These are phyloP conservation scores for Drosophila pandora DNA, from an alignment of 1,140 invertebrate species.

Conservation along the genomic window DNA sequence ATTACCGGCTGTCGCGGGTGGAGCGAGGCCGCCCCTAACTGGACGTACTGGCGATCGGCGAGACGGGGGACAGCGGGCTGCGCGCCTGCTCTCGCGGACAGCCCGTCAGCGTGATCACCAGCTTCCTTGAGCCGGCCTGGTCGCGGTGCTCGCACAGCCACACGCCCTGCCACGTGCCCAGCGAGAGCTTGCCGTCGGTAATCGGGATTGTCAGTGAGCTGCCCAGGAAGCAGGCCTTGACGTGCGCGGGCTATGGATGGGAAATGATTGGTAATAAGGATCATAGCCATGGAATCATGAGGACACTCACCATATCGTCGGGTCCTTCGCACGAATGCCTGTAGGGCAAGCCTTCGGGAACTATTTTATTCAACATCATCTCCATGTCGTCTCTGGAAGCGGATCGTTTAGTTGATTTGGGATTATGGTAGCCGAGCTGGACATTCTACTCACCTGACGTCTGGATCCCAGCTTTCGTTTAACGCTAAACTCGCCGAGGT, in stretches of 20 bases:
- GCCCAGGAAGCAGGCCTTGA: conserved; percentile 98
- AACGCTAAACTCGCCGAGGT: conserved; percentile 98
- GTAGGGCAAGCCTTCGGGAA: conserved; percentile 97
- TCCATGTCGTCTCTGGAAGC: conserved; percentile 94
- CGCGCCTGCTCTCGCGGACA: conserved; percentile 92
- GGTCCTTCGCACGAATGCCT: conserved; percentile 98
- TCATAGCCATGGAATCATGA: neutral
- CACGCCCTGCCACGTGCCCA: conserved; percentile 98
- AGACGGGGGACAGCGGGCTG: conserved; percentile 92
- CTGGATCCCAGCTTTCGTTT: conserved; percentile 99
- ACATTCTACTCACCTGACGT: conserved; percentile 87
- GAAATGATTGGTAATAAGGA: neutral
- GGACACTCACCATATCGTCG: conserved; percentile 94
- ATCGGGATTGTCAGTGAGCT: conserved; percentile 98
- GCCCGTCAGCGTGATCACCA: conserved; percentile 95
- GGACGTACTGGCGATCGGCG: conserved; percentile 93
- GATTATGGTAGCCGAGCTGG: neutral
- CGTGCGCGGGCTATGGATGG: conserved; percentile 93
- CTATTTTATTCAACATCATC: conserved; percentile 99
- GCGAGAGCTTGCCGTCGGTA: conserved; percentile 96
- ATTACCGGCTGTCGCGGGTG: conserved; percentile 84
- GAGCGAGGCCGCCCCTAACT: conserved; percentile 89
- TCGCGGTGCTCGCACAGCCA: conserved; percentile 99
- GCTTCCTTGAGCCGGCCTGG: conserved; percentile 95
- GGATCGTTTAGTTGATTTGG: neutral